Conservation (phyloP, 1,140 invertebrate species). For the Choristoneura fumiferana region DNA sequence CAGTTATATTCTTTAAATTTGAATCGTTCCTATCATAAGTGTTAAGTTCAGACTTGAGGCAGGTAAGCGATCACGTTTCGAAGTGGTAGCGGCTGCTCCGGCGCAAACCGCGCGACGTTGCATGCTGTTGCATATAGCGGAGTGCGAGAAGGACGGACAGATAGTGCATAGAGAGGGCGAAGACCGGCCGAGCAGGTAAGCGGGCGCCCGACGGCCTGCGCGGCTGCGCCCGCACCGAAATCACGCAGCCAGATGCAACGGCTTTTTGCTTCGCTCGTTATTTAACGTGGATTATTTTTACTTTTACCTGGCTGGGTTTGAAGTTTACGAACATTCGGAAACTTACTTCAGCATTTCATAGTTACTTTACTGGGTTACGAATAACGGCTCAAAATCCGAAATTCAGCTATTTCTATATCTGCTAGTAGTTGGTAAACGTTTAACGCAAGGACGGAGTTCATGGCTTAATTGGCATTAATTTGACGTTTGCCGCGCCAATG, state of each 20-base stretch:
- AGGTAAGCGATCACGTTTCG: conserved; percentile 40
- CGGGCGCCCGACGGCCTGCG: conserved; percentile 24
- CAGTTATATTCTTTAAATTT: no score
- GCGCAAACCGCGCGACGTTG: conserved; percentile 35
- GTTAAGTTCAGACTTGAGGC: background rate
- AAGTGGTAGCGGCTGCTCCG: conserved; percentile 21
- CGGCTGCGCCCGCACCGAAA: conserved; percentile 33
- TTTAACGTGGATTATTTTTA: conserved; percentile 24
- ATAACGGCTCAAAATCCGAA: no score
- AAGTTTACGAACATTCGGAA: no score
- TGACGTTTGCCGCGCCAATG: no score
- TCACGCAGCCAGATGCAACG: conserved; percentile 44
- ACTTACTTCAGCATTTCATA: no score
- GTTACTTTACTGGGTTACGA: no score
- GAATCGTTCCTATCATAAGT: no score
- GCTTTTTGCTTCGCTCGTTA: conserved; percentile 22
- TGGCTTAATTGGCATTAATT: no score
- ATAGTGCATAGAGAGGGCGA: conserved; percentile 26
- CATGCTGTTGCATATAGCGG: conserved; percentile 22
- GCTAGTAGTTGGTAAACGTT: no score
- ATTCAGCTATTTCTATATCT: no score
- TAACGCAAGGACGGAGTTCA: no score
- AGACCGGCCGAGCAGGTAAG: conserved; percentile 42
- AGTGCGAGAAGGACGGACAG: conserved; percentile 21
- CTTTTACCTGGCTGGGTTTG: conserved; percentile 16